Evolutionary conservation across 2,797 vertebrate species (phyloP).

Genomic region (Liparis tanakae): DNA sequence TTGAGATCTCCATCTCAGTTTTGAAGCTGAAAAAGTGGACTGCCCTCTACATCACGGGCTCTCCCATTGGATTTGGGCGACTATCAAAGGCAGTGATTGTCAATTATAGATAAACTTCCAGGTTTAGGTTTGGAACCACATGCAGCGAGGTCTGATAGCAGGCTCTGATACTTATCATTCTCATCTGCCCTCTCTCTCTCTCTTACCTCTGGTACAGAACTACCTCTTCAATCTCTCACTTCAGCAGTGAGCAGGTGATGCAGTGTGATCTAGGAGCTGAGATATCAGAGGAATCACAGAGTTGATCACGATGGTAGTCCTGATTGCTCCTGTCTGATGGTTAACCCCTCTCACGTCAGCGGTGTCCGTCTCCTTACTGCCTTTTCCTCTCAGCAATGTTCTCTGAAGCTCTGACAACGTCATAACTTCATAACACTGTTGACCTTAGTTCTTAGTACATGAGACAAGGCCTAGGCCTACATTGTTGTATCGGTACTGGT

Average conservation of each 20-base stretch:
- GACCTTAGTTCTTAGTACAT: neutral
- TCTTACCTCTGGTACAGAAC: conserved; percentile 44
- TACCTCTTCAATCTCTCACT: conserved; percentile 64
- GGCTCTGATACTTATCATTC: conserved; percentile 55
- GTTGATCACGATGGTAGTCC: conserved; percentile 37
- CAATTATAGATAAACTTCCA: conserved; percentile 72
- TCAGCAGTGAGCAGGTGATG: conserved; percentile 45
- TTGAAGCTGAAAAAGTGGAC: conserved; percentile 29
- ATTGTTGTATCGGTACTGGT: neutral
- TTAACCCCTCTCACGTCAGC: conserved; percentile 11
- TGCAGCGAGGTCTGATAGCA: conserved; percentile 52
- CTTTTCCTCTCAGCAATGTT: conserved; percentile 2
- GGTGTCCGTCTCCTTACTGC: neutral
- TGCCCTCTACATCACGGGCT: conserved; percentile 14
- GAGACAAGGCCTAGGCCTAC: neutral
- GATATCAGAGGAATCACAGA: conserved; percentile 38
- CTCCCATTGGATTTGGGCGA: conserved; percentile 48
- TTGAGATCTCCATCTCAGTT: conserved; percentile 34
- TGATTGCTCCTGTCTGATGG: conserved; percentile 49
- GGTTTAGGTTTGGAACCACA: conserved; percentile 57
- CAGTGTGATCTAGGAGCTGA: conserved; percentile 33
- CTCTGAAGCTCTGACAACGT: neutral
- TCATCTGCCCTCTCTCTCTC: conserved; percentile 50
- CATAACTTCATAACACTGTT: neutral
- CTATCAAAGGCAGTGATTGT: conserved; percentile 56